These are phyloP conservation scores for Thecocarcelia acutangulata DNA, from an alignment of 2,888 invertebrate genomes.

Conservation along the genomic window DNA sequence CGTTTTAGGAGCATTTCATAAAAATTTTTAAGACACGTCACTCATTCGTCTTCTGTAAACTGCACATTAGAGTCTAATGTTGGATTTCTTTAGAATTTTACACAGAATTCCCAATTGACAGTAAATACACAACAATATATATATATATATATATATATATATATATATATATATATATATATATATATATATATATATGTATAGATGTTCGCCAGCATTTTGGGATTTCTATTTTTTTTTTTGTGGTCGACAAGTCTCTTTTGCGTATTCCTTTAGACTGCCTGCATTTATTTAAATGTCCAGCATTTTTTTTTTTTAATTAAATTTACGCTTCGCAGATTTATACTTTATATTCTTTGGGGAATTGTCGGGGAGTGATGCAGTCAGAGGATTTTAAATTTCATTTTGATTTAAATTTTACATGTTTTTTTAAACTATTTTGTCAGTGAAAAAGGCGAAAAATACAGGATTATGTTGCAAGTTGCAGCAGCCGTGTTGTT, in stretches of 20 bases:
- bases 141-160: background rate
- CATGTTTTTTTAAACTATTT: background rate
- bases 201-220: background rate
- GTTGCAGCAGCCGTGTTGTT: background rate
- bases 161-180: background rate
- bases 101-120: background rate
- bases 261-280: constrained; percentile 25
- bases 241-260: constrained; percentile 26
- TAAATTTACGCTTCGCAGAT: constrained; percentile 68
- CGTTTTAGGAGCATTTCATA: no score
- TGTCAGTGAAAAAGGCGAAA: constrained; percentile 18
- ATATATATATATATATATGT: background rate
- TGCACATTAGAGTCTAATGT: no score
- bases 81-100: constrained; percentile 7
- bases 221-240: background rate
- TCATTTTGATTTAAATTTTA: constrained; percentile 53
- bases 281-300: constrained; percentile 64
- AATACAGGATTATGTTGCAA: constrained; percentile 27
- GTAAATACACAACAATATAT: background rate
- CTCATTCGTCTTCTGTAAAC: no score
- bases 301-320: constrained; percentile 61
- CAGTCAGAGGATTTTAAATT: constrained; percentile 17
- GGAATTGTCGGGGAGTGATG: constrained; percentile 37
- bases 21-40: no score
- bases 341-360: constrained; percentile 65